Evolutionary conservation across 2,797 vertebrate genomes (phyloP).

Genomic region (Tauraco hartlaubi): DNA sequence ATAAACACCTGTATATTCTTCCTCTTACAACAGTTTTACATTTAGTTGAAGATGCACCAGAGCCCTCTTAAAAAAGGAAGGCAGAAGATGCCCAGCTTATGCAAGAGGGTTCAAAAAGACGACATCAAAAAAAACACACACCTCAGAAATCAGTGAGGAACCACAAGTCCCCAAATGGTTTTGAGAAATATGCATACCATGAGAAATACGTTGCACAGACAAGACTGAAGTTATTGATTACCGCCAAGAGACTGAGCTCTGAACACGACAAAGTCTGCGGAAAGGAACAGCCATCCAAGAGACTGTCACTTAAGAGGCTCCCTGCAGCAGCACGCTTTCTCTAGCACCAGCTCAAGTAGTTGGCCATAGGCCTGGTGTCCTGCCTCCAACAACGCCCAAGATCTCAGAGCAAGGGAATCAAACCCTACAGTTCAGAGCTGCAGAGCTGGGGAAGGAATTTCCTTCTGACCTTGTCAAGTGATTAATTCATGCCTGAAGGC

Average conservation of each 20-base stretch:
- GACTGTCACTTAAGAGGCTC: neutral
- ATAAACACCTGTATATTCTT: neutral
- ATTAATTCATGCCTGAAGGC: neutral
- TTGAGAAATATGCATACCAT: neutral
- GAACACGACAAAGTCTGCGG: neutral
- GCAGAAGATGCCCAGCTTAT: neutral
- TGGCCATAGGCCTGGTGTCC: neutral
- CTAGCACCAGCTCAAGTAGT: neutral
- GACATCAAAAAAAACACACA: accelerated
- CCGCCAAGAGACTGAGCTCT: neutral
- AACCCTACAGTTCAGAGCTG: neutral
- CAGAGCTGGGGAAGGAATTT: neutral
- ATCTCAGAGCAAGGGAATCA: neutral
- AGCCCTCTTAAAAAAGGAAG: neutral
- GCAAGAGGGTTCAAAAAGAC: neutral
- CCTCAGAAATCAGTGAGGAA: neutral
- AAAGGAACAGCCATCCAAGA: neutral
- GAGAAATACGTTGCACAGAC: neutral
- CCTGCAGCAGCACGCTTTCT: neutral
- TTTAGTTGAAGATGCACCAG: neutral
- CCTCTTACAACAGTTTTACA: neutral
- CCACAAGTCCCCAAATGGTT: neutral
- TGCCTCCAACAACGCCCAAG: neutral
- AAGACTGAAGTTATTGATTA: neutral
- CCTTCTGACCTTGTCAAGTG: neutral